phyloP scores from a whole-genome alignment of 2,888 invertebrate species.

The Calephelis perditalis region DNA sequence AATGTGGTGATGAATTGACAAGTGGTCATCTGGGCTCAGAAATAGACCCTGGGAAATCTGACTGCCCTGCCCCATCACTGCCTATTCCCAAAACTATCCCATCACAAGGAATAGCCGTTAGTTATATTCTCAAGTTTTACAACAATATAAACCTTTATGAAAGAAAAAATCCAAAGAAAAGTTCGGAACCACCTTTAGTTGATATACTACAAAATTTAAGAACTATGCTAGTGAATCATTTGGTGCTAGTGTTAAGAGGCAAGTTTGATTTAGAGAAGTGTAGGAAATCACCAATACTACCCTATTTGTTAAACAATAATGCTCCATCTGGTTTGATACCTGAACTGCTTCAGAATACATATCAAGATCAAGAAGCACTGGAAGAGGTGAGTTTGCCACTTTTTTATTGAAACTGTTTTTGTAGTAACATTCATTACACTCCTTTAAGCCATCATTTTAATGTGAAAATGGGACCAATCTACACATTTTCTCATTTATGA shows the following conservation, averaged over 20 bases:
- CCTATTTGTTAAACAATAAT: conserved; percentile 83
- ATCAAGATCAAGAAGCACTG: conserved; percentile 79
- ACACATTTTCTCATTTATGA: no score
- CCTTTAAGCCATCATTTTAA: no score
- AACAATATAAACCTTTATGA: conserved; percentile 85
- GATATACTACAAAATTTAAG: conserved; percentile 79
- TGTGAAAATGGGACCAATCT: no score
- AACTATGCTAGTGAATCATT: conserved; percentile 71
- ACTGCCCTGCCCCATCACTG: conserved; percentile 65
- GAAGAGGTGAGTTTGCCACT: conserved; percentile 52
- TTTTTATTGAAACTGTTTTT: no score
- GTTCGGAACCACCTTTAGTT: conserved; percentile 85
- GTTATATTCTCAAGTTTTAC: conserved; percentile 76
- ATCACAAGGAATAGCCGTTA: conserved; percentile 62
- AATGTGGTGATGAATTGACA: conserved; percentile 58
- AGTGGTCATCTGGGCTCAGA: conserved; percentile 54
- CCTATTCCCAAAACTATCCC: conserved; percentile 61
- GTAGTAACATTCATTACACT: no score
- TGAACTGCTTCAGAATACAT: conserved; percentile 80
- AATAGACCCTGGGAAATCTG: conserved; percentile 53
- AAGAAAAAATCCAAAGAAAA: conserved; percentile 85
- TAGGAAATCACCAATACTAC: conserved; percentile 81
- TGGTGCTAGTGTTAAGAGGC: conserved; percentile 80
- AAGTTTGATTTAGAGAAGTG: conserved; percentile 70
- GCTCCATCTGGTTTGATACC: conserved; percentile 87